Evolutionary conservation across 2,888 invertebrate genomes (phyloP).

Genomic region (Aplocera efformata): DNA sequence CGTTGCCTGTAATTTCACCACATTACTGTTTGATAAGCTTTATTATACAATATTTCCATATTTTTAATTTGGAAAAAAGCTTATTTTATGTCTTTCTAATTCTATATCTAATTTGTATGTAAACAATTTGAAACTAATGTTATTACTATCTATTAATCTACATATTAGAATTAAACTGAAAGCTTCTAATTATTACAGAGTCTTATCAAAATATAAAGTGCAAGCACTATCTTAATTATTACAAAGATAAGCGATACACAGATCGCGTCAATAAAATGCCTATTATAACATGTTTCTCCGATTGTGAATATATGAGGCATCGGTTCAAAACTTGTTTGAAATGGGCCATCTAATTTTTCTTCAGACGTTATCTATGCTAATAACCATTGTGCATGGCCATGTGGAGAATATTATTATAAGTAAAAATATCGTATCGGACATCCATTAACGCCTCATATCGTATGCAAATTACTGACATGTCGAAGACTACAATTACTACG

Average conservation of each 20-base stretch:
- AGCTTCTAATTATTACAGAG: constrained; percentile 1
- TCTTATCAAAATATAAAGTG: constrained; percentile 18
- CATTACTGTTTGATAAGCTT: too few species aligned
- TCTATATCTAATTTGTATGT: too few species aligned
- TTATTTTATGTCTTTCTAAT: too few species aligned
- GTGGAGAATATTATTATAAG: constrained; percentile 61
- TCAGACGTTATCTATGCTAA: constrained; percentile 64
- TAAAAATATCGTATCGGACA: constrained; percentile 61
- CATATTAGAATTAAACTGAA: too few species aligned
- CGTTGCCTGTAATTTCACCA: too few species aligned
- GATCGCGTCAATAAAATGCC: constrained; percentile 18
- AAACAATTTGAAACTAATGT: too few species aligned
- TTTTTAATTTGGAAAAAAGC: too few species aligned
- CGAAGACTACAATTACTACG: constrained; percentile 55
- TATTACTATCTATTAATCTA: too few species aligned
- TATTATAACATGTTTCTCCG: constrained; percentile 23
- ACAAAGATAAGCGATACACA: constrained; percentile 18
- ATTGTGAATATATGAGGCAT: constrained; percentile 23
- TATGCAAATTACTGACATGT: constrained; percentile 69
- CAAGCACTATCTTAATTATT: constrained; percentile 23
- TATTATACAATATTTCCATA: too few species aligned
- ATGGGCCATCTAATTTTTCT: constrained; percentile 36
- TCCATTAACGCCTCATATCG: constrained; percentile 71
- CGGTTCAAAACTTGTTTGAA: constrained; percentile 32
- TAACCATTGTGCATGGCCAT: constrained; percentile 52